Percentiles rank a stretch among this genome's conserved stretches.
Evolutionary conservation across 2,113 vertebrate genomes (phyloP).

Genomic region (Hassar affinis): DNA sequence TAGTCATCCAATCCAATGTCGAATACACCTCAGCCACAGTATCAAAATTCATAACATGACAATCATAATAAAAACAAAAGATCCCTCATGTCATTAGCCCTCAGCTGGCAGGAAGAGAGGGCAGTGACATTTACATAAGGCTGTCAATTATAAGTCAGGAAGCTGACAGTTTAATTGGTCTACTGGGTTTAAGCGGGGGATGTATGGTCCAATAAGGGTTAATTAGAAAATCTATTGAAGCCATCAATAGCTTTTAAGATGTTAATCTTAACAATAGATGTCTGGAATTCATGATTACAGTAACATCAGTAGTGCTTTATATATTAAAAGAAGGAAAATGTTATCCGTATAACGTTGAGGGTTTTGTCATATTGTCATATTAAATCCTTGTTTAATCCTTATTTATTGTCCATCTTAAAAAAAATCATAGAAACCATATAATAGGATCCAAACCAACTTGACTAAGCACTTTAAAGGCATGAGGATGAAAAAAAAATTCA

Average conservation of each 20-base stretch:
- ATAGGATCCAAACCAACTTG: neutral
- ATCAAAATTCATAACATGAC: neutral
- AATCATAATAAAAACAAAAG: neutral
- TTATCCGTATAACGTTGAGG: neutral
- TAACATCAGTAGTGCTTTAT: neutral
- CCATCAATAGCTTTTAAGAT: neutral
- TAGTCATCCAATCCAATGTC: neutral
- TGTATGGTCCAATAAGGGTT: conserved; percentile 11
- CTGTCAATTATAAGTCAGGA: conserved; percentile 26
- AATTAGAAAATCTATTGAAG: conserved; percentile 28
- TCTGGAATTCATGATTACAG: neutral
- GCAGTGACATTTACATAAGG: conserved; percentile 1
- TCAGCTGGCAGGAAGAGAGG: neutral
- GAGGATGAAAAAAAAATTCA: neutral
- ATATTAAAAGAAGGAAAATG: neutral
- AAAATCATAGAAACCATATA: neutral
- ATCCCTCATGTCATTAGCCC: neutral
- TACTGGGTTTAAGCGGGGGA: conserved; percentile 4
- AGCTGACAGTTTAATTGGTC: conserved; percentile 25
- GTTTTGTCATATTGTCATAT: conserved; percentile 1
- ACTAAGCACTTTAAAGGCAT: neutral
- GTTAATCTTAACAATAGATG: neutral
- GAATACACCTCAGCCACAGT: neutral
- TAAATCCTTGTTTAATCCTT: neutral
- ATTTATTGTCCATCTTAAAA: neutral